Percentiles rank a stretch among this genome's conserved stretches.
Conservation (phyloP, 2,113 vertebrate species). For the Sebastes fasciatus region DNA sequence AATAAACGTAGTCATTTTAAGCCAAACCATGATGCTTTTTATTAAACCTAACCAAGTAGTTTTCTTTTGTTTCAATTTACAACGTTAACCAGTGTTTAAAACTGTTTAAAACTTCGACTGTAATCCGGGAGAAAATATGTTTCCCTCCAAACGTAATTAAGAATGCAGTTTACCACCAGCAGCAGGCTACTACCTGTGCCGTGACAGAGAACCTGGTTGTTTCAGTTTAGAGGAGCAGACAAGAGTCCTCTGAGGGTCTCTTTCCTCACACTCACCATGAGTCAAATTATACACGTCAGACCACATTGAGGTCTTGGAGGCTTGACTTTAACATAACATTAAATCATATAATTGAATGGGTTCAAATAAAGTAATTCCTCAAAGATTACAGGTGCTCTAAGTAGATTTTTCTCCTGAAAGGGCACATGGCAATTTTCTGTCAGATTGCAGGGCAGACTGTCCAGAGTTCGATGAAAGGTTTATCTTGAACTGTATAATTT, state of each 20-base stretch:
- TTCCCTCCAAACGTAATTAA: too few relatives aligned
- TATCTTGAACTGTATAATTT: constrained; percentile 5
- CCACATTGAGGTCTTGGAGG: background rate
- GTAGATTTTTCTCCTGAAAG: background rate
- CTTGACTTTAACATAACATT: background rate
- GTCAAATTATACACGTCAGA: background rate
- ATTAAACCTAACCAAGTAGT: too few relatives aligned
- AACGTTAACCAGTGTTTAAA: too few relatives aligned
- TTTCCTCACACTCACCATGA: background rate
- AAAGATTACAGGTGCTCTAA: background rate
- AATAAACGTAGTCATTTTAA: too few relatives aligned
- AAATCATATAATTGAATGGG: background rate
- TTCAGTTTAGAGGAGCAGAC: background rate
- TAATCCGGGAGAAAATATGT: too few relatives aligned
- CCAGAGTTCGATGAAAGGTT: constrained; percentile 17
- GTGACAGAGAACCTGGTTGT: background rate
- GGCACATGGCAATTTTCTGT: background rate
- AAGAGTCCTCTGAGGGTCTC: background rate
- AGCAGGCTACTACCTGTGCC: too few relatives aligned
- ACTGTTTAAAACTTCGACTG: too few relatives aligned
- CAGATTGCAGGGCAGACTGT: background rate
- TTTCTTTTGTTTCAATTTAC: too few relatives aligned
- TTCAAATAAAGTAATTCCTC: background rate
- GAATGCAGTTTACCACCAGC: too few relatives aligned
- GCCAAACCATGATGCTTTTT: too few relatives aligned